These are phyloP conservation scores for Axis porcinus DNA, from an alignment of 2,113 vertebrate genomes.

Conservation along the genomic window DNA sequence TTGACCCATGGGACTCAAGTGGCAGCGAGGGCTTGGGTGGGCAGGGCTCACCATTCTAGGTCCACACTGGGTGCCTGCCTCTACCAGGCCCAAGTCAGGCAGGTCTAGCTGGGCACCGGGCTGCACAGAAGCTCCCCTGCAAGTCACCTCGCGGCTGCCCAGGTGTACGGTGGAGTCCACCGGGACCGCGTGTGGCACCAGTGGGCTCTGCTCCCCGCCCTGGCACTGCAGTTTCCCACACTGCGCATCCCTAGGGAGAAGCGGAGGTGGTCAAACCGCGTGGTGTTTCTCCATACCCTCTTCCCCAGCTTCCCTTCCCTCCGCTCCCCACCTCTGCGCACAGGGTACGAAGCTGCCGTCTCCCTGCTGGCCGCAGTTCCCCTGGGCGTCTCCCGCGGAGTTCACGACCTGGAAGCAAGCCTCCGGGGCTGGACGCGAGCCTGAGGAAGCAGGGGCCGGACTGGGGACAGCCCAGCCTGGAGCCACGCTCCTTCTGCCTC, in stretches of 20 bases:
- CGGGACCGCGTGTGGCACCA: slow-evolving; percentile 85
- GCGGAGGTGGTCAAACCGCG: not conserved
- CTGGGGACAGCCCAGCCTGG: not conserved
- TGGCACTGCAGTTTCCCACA: slow-evolving; percentile 97
- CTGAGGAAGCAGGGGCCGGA: slow-evolving; percentile 69
- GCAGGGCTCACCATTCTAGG: slow-evolving; percentile 87
- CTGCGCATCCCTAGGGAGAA: slow-evolving; percentile 86
- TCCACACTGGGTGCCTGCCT: slow-evolving; percentile 93
- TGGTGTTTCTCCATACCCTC: rapidly evolving
- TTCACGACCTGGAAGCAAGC: slow-evolving; percentile 93
- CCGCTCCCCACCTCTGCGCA: slow-evolving; percentile 80
- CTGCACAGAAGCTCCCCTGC: slow-evolving; percentile 88
- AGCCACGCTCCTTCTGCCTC: rapidly evolving
- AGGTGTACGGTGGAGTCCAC: slow-evolving; percentile 89
- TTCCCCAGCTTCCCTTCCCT: not conserved
- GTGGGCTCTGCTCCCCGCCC: slow-evolving; percentile 89
- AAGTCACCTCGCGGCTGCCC: slow-evolving; percentile 86
- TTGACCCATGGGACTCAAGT: not conserved
- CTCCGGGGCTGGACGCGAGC: slow-evolving; percentile 89
- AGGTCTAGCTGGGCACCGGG: slow-evolving; percentile 83
- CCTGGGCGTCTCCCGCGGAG: slow-evolving; percentile 88
- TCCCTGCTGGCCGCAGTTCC: slow-evolving; percentile 91
- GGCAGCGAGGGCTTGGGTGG: not conserved
- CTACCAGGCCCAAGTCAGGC: slow-evolving; percentile 89
- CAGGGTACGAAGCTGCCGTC: slow-evolving; percentile 88